A percentile compares a stretch with the other conserved stretches of the same genome.
Conservation (phyloP, 1,140 invertebrate species). For the Drosophila sproati region DNA sequence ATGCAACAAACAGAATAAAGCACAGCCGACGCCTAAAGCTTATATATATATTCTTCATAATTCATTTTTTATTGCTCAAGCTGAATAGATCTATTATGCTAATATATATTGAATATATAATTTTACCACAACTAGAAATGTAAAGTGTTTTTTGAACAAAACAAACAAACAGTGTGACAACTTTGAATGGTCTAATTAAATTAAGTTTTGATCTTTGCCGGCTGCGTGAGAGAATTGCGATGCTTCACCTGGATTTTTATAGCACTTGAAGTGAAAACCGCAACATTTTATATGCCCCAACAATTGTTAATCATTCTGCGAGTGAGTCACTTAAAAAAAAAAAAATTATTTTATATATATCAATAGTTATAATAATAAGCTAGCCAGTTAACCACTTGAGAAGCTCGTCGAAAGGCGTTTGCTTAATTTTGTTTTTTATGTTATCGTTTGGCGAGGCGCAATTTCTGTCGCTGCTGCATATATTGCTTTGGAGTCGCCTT, state of each 20-base stretch:
- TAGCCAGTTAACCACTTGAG: slow-evolving; percentile 52
- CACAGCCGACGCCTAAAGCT: too few relatives aligned
- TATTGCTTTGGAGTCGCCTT: slow-evolving; percentile 23
- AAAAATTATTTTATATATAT: slow-evolving; percentile 16
- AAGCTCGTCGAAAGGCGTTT: slow-evolving; percentile 34
- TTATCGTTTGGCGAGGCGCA: slow-evolving; percentile 37
- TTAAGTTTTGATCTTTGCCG: slow-evolving; percentile 13
- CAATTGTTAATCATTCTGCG: slow-evolving; percentile 28
- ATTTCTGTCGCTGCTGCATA: slow-evolving; percentile 20
- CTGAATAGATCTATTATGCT: background rate
- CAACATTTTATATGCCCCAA: slow-evolving; percentile 25
- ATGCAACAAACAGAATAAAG: too few relatives aligned
- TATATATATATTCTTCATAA: too few relatives aligned
- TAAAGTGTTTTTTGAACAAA: slow-evolving; percentile 15
- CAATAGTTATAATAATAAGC: slow-evolving; percentile 28
- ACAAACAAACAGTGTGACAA: slow-evolving; percentile 10
- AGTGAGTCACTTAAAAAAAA: slow-evolving; percentile 51
- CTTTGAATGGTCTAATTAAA: slow-evolving; percentile 5
- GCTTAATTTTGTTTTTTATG: background rate
- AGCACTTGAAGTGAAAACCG: slow-evolving; percentile 1
- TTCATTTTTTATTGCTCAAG: too few relatives aligned
- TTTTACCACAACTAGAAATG: slow-evolving; percentile 10
- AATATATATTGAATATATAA: background rate
- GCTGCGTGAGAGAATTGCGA: background rate
- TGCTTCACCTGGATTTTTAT: slow-evolving; percentile 4